These are phyloP conservation scores for Drosophila rellima DNA, from an alignment of 2,888 invertebrate genomes.

Conservation along the genomic window DNA sequence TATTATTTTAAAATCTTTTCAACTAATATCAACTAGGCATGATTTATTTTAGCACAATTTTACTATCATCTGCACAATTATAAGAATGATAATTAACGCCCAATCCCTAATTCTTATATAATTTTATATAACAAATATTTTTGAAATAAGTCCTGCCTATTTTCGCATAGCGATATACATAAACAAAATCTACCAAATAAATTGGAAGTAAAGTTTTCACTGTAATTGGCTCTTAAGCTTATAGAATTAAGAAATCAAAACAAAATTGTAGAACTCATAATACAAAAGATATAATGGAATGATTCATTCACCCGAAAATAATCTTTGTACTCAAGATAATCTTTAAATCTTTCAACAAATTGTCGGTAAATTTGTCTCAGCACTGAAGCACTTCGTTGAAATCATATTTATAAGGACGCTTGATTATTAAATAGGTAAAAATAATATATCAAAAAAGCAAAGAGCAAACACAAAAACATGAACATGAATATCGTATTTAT, in stretches of 20 bases:
- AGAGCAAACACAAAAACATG: background rate
- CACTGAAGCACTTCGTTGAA: slow-evolving; percentile 13
- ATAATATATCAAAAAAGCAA: background rate
- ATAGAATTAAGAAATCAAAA: background rate
- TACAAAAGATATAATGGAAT: background rate
- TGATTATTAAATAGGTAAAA: background rate
- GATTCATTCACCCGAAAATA: background rate
- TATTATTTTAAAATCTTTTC: background rate
- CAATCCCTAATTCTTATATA: background rate
- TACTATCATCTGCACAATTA: background rate
- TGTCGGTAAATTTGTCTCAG: slow-evolving; percentile 3
- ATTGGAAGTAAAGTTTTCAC: background rate
- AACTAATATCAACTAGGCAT: background rate
- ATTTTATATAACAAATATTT: background rate
- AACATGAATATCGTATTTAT: background rate
- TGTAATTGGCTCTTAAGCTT: background rate
- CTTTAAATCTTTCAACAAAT: slow-evolving; percentile 3
- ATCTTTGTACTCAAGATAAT: background rate
- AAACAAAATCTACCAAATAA: no score
- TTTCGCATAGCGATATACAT: background rate
- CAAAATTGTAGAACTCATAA: background rate
- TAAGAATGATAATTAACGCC: background rate
- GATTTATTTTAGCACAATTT: background rate
- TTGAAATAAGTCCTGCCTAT: background rate
- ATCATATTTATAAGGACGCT: background rate